Conservation (phyloP, 2,113 vertebrate genomes). For the Pseudopipra pipra region DNA sequence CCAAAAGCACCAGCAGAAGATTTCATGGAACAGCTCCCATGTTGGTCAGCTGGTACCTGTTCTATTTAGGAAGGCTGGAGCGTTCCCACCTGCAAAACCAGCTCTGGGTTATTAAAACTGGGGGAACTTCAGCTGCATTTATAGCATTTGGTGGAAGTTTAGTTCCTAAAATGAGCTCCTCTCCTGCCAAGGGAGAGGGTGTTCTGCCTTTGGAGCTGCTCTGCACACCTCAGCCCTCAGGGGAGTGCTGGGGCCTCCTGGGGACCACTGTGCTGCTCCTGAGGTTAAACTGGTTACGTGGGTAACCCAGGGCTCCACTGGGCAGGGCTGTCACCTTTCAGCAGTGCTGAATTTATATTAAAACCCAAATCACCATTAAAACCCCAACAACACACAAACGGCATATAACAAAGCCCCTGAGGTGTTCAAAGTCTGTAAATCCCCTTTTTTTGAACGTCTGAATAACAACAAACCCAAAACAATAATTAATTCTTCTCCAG, state of each 20-base stretch:
- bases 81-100: background rate
- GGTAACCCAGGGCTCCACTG: background rate
- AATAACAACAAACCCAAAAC: slow-evolving; percentile 64
- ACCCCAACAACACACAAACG: background rate
- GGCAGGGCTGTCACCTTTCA: background rate
- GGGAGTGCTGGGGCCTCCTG: background rate
- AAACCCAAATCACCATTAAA: slow-evolving; percentile 9
- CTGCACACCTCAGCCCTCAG: accelerated
- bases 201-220: accelerated
- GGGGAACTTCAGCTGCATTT: background rate
- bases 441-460: background rate
- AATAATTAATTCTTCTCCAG: slow-evolving; percentile 64
- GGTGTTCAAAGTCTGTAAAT: slow-evolving; percentile 52
- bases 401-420: slow-evolving; percentile 32
- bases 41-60: background rate
- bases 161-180: background rate
- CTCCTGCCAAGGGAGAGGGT: background rate
- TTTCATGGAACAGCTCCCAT: background rate
- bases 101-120: background rate
- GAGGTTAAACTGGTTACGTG: background rate
- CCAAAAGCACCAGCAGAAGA: background rate
- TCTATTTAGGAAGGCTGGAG: background rate
- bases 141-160: background rate
- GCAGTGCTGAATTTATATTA: background rate
- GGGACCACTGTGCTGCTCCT: accelerated